phyloP scores from a whole-genome alignment of 1,140 invertebrate genomes.

The Druon quercuslanigerum region DNA sequence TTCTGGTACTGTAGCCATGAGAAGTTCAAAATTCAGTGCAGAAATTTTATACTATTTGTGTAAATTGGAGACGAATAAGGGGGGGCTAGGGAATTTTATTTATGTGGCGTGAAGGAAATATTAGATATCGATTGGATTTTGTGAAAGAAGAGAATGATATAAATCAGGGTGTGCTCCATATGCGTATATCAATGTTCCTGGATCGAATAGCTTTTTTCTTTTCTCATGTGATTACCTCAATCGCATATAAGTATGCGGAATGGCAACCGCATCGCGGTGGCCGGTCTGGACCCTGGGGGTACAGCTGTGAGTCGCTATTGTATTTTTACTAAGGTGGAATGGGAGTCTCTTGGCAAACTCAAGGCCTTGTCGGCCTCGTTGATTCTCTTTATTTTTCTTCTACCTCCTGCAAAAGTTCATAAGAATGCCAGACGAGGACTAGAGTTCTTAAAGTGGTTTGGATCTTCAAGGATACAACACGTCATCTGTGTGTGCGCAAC shows the following conservation, averaged over 20 bases:
- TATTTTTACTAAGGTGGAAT: conserved; percentile 41
- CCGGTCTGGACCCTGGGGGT: conserved; percentile 36
- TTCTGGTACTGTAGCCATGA: too few relatives aligned
- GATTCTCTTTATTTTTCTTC: conserved; percentile 6
- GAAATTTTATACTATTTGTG: too few relatives aligned
- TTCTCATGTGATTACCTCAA: neutral
- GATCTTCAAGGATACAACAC: conserved; percentile 1
- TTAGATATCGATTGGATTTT: too few relatives aligned
- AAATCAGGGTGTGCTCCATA: too few relatives aligned
- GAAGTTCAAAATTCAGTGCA: too few relatives aligned
- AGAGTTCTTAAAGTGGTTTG: conserved; percentile 6
- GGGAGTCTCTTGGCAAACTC: conserved; percentile 30
- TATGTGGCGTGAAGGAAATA: too few relatives aligned
- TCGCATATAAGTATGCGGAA: conserved; percentile 9
- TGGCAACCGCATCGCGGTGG: conserved; percentile 31
- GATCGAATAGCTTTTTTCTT: neutral
- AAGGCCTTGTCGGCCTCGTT: conserved; percentile 35
- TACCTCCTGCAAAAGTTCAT: conserved; percentile 14
- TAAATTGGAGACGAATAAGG: too few relatives aligned
- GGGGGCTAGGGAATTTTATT: too few relatives aligned
- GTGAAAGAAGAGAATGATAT: too few relatives aligned
- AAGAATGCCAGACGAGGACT: conserved; percentile 12
- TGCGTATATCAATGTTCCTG: too few relatives aligned
- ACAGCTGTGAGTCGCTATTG: conserved; percentile 47
- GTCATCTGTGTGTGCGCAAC: neutral